Conservation (phyloP, 2,888 invertebrate species). For the Drosophila meridiana region DNA sequence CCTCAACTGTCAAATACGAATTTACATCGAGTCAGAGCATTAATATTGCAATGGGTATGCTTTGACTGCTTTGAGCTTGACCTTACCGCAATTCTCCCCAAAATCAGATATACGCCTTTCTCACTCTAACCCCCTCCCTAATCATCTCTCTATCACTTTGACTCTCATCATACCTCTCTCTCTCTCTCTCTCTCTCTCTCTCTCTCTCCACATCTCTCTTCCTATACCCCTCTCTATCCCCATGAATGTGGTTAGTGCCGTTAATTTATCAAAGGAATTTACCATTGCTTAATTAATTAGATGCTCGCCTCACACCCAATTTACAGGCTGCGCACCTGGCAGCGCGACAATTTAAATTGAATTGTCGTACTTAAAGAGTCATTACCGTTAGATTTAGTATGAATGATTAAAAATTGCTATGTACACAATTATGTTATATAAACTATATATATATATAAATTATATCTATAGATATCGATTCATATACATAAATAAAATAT, state of each 20-base stretch:
- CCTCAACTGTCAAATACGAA: not conserved
- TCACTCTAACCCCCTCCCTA: too few species aligned
- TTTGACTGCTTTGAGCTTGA: not conserved
- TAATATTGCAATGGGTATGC: conserved; percentile 5
- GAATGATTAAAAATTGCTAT: not conserved
- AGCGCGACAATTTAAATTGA: conserved; percentile 24
- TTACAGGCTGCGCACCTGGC: not conserved
- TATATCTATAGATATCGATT: too few species aligned
- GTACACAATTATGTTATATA: not conserved
- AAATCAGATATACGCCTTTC: too few species aligned
- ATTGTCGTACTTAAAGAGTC: conserved; percentile 1
- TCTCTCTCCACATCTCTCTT: not conserved
- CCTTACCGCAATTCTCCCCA: not conserved
- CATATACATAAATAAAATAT: too few species aligned
- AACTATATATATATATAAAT: not conserved
- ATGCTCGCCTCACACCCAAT: not conserved
- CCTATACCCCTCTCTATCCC: not conserved
- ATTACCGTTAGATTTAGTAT: not conserved
- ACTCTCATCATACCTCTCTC: too few species aligned
- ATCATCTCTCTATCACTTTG: not conserved
- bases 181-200: not conserved
- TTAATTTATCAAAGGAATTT: conserved; percentile 79
- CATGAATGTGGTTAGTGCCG: conserved; percentile 50
- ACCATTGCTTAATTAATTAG: conserved; percentile 76
- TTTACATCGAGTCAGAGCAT: conserved; percentile 10